These are phyloP conservation scores for Leptinotarsa haldemani DNA, from an alignment of 2,888 invertebrate species.

Conservation along the genomic window DNA sequence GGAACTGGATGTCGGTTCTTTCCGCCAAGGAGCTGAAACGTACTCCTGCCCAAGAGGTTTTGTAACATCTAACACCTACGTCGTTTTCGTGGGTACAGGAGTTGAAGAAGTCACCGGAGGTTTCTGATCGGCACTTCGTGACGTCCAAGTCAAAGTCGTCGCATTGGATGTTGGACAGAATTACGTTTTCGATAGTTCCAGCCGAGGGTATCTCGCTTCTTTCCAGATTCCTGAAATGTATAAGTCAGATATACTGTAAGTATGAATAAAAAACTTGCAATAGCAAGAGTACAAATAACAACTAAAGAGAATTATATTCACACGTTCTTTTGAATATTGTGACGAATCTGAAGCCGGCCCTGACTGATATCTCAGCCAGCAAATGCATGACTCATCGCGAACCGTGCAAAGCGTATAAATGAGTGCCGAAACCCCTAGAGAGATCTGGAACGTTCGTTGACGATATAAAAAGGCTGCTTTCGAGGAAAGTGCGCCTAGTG, in stretches of 20 bases:
- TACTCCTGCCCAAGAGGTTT: slow-evolving; percentile 94
- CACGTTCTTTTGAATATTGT: too few species aligned
- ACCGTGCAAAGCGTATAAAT: too few species aligned
- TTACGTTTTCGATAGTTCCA: slow-evolving; percentile 80
- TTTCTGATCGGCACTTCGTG: slow-evolving; percentile 86
- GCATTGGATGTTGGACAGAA: slow-evolving; percentile 90
- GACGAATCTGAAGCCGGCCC: too few species aligned
- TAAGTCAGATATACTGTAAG: background rate
- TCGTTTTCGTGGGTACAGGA: slow-evolving; percentile 89
- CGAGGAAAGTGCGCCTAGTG: too few species aligned
- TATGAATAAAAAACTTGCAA: background rate
- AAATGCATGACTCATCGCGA: too few species aligned
- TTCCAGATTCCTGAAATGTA: slow-evolving; percentile 71
- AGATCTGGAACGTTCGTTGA: too few species aligned
- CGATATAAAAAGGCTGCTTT: too few species aligned
- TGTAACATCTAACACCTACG: slow-evolving; percentile 89
- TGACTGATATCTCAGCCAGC: too few species aligned
- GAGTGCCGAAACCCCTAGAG: too few species aligned
- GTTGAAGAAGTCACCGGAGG: slow-evolving; percentile 82
- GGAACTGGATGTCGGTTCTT: slow-evolving; percentile 86
- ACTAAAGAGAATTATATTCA: too few species aligned
- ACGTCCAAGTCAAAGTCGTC: slow-evolving; percentile 91
- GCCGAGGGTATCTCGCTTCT: slow-evolving; percentile 84
- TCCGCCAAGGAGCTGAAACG: slow-evolving; percentile 90
- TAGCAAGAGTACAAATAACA: too few species aligned